A percentile compares a stretch with the other conserved stretches of the same genome.
phyloP scores from a whole-genome alignment of 2,797 vertebrate species.

The Glyptemys insculpta region DNA sequence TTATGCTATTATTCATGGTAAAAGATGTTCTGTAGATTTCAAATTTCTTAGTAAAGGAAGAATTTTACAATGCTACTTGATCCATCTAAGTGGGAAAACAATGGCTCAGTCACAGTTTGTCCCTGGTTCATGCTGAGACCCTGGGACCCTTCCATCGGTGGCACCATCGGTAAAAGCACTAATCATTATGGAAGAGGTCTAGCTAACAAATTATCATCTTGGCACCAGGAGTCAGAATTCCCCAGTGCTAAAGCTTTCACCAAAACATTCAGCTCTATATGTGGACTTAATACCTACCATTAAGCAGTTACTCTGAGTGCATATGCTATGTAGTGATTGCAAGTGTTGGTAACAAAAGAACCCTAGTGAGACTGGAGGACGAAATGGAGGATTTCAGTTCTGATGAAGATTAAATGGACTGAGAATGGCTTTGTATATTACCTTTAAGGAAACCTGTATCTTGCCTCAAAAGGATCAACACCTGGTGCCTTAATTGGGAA shows the following conservation, averaged over 20 bases:
- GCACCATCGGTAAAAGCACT: background rate
- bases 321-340: constrained; percentile 28
- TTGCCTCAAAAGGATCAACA: constrained; percentile 65
- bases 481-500: constrained; percentile 67
- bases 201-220: constrained; percentile 61
- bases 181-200: constrained; percentile 37
- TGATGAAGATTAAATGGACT: constrained; percentile 72
- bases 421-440: constrained; percentile 72
- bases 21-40: background rate
- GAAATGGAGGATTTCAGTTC: constrained; percentile 67
- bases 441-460: constrained; percentile 50
- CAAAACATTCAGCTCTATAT: constrained; percentile 23
- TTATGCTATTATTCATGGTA: background rate
- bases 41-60: background rate
- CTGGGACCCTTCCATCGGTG: background rate
- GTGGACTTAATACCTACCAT: constrained; percentile 67
- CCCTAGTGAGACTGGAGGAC: constrained; percentile 64
- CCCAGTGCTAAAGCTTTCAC: constrained; percentile 41
- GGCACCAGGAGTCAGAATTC: constrained; percentile 53
- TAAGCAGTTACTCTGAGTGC: constrained; percentile 79
- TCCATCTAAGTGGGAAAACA: background rate
- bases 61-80: background rate
- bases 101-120: background rate
- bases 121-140: background rate
- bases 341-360: constrained; percentile 75